These are phyloP conservation scores for Lasioglossum pauxillum DNA, from an alignment of 2,888 invertebrate species.

Conservation along the genomic window DNA sequence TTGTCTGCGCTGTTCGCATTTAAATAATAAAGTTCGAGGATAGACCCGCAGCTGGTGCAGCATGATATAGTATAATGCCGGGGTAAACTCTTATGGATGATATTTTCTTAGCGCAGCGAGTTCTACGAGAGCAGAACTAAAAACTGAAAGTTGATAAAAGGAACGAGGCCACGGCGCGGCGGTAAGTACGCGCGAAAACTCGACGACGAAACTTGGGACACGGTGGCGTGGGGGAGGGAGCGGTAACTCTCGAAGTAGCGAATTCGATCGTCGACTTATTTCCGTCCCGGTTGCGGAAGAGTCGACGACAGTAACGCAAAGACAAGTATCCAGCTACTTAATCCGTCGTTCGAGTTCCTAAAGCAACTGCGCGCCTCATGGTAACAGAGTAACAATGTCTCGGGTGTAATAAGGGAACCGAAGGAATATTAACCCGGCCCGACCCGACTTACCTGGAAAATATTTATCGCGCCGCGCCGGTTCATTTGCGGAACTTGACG, in stretches of 20 bases:
- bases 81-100: not conserved
- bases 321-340: constrained; percentile 40
- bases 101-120: not conserved
- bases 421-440: constrained; percentile 47
- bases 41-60: not conserved
- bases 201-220: constrained; percentile 26
- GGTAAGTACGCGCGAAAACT: constrained; percentile 27
- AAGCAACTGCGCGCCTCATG: constrained; percentile 11
- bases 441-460: constrained; percentile 24
- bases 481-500: not conserved
- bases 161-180: not conserved
- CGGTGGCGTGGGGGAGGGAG: constrained; percentile 27
- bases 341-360: constrained; percentile 50
- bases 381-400: constrained; percentile 33
- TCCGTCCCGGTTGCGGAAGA: not conserved
- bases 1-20: constrained; percentile 16
- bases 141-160: constrained; percentile 32
- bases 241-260: constrained; percentile 10
- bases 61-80: constrained; percentile 8
- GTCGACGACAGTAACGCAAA: constrained; percentile 12
- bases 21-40: constrained; percentile 34
- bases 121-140: not conserved
- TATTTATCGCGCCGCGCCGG: constrained; percentile 40
- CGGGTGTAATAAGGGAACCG: constrained; percentile 26
- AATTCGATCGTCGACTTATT: constrained; percentile 31